These are phyloP conservation scores for Murina feae DNA, from an alignment of 2,113 vertebrate species.

Conservation along the genomic window DNA sequence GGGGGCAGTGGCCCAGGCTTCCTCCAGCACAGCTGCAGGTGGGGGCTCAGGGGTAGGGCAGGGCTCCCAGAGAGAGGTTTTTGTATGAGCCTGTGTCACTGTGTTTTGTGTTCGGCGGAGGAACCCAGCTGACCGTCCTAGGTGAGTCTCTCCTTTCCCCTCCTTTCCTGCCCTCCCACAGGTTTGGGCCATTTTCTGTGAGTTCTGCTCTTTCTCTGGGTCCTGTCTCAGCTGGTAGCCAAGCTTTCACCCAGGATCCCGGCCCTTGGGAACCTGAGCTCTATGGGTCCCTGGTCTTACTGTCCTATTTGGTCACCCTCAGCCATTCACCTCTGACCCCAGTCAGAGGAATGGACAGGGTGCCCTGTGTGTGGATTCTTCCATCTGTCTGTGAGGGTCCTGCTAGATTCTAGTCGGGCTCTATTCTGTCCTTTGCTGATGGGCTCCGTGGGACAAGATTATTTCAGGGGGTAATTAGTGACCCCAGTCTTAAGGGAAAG, in stretches of 20 bases:
- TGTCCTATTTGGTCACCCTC: neutral
- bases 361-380: neutral
- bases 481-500: rapidly evolving
- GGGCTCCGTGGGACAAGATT: neutral
- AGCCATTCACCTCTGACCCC: neutral
- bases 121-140: neutral
- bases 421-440: rapidly evolving
- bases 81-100: constrained; percentile 47
- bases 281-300: rapidly evolving
- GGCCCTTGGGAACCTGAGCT: neutral
- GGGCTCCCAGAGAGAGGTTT: constrained; percentile 23
- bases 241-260: neutral
- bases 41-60: rapidly evolving
- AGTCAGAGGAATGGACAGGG: rapidly evolving
- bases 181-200: rapidly evolving
- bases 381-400: neutral
- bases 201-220: neutral
- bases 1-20: neutral
- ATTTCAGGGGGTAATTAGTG: no score
- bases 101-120: neutral
- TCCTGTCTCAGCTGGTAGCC: neutral
- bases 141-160: constrained; percentile 66
- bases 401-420: neutral
- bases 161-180: rapidly evolving
- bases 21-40: neutral